A percentile compares a stretch with the other conserved stretches of the same genome.
phyloP scores from a whole-genome alignment of 2,113 vertebrate species.

The Microtus pennsylvanicus region DNA sequence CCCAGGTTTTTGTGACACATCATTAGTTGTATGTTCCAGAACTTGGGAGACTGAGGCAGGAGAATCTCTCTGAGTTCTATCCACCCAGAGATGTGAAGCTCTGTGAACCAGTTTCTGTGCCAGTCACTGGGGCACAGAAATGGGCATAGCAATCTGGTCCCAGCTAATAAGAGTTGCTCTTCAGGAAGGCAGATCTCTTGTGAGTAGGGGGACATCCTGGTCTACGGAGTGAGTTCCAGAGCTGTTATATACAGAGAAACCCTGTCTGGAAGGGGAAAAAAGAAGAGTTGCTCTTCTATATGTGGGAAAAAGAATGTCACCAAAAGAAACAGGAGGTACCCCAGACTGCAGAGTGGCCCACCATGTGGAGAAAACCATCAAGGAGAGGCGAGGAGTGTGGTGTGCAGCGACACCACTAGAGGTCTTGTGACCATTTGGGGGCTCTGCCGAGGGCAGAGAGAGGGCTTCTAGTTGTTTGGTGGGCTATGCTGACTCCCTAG shows the following conservation, averaged over 20 bases:
- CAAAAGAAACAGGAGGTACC: neutral
- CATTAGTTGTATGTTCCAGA: neutral
- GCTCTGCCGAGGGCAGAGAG: neutral
- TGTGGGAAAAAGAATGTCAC: neutral
- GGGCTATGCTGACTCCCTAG: neutral
- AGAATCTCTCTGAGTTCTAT: neutral
- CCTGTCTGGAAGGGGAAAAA: neutral
- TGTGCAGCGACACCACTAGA: neutral
- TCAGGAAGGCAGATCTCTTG: neutral
- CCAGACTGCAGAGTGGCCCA: neutral
- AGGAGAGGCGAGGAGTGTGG: neutral
- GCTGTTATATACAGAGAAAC: neutral
- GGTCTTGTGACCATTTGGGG: neutral
- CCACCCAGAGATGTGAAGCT: neutral
- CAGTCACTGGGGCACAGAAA: neutral
- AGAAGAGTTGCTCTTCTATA: neutral
- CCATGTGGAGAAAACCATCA: neutral
- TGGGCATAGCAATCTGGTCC: neutral
- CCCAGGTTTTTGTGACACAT: neutral
- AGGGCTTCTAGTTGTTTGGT: neutral
- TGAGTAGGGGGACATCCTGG: neutral
- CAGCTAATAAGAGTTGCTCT: neutral
- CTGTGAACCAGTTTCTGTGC: neutral
- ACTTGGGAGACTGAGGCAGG: neutral
- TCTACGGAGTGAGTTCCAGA: neutral